Percentiles rank a stretch among this genome's conserved stretches.
Evolutionary conservation across 23 tunicate species (phyloP).

Genomic region (Styela plicata): DNA sequence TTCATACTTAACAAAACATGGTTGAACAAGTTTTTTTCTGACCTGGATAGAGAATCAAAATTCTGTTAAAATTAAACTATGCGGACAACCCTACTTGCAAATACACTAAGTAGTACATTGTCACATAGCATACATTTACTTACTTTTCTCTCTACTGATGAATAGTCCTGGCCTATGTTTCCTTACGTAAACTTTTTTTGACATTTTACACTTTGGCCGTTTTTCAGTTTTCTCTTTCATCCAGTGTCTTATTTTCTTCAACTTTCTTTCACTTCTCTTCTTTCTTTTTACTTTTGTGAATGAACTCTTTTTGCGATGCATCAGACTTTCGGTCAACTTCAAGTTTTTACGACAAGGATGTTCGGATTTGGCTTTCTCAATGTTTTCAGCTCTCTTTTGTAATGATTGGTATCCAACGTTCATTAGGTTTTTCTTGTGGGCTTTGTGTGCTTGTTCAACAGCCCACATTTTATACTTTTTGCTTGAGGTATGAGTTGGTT

Average conservation of each 20-base stretch:
- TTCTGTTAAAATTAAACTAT: no score
- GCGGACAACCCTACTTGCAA: no score
- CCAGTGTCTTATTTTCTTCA: constrained; percentile 1
- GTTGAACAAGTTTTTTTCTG: no score
- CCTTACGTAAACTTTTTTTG: constrained; percentile 10
- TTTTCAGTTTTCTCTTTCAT: constrained; percentile 10
- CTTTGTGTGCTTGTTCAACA: neutral
- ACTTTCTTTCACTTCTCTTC: neutral
- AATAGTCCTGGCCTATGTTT: constrained; percentile 15
- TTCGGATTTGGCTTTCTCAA: neutral
- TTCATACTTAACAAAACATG: no score
- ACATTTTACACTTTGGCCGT: neutral
- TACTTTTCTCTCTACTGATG: constrained; percentile 14
- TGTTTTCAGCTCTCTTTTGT: neutral
- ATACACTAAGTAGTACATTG: no score
- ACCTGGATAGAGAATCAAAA: no score
- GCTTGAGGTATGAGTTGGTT: neutral
- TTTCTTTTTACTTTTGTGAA: neutral
- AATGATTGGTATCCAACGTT: neutral
- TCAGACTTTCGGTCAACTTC: neutral
- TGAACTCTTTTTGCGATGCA: neutral
- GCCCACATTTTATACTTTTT: neutral
- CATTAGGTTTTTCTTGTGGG: neutral
- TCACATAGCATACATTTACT: no score
- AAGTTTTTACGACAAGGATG: neutral